phyloP scores from a whole-genome alignment of 2,888 invertebrate genomes.

The Chydorus sphaericus region DNA sequence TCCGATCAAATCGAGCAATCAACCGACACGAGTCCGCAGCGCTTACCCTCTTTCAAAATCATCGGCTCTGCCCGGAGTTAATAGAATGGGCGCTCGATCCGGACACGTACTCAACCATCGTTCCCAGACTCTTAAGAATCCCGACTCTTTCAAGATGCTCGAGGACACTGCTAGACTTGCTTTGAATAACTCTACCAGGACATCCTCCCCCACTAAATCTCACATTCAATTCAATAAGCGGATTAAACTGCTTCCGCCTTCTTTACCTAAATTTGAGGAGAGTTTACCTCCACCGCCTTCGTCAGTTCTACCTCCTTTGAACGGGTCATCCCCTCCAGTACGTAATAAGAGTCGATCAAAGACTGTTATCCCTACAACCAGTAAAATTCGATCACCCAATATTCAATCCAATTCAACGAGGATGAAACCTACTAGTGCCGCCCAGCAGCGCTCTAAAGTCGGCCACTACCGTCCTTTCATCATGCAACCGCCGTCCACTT shows the following conservation, averaged over 20 bases:
- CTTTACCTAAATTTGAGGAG: not conserved
- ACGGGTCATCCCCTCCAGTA: not conserved
- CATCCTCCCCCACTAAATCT: not conserved
- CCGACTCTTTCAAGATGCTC: not conserved
- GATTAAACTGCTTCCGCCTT: not conserved
- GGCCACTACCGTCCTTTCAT: not conserved
- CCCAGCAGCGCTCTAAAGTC: not conserved
- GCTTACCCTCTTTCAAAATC: not conserved
- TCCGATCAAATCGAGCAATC: not conserved
- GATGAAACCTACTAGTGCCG: constrained; percentile 1
- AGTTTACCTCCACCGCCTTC: not conserved
- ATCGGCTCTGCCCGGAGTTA: not conserved
- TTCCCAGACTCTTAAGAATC: not conserved
- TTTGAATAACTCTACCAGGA: not conserved
- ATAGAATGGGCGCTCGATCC: not conserved
- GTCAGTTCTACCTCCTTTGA: not conserved
- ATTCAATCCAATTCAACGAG: not conserved
- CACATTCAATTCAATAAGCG: not conserved
- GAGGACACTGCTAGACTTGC: not conserved
- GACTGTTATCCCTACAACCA: not conserved
- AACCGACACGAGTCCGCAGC: not conserved
- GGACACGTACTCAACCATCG: not conserved
- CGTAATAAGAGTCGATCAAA: not conserved
- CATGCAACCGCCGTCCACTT: not conserved
- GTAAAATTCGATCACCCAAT: no score